phyloP scores from a whole-genome alignment of 2,113 vertebrate species.

The Python bivittatus region DNA sequence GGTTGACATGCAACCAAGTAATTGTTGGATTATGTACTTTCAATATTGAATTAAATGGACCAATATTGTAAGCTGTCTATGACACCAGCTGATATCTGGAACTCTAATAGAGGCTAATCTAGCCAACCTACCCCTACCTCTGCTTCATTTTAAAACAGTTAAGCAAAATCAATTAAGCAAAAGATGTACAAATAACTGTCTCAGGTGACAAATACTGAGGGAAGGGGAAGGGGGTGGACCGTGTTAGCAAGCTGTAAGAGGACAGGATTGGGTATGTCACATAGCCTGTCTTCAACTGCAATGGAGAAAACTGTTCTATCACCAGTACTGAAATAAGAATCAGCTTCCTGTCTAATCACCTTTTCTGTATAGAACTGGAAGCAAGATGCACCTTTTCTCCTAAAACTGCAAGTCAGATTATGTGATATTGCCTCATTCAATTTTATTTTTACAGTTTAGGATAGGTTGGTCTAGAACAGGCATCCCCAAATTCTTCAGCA shows the following conservation, averaged over 20 bases:
- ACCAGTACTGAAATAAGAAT: background rate
- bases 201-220: background rate
- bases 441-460: background rate
- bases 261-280: background rate
- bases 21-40: background rate
- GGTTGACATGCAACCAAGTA: background rate
- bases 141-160: background rate
- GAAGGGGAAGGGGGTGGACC: background rate
- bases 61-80: background rate
- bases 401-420: background rate
- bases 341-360: background rate
- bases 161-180: background rate
- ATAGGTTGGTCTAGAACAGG: background rate
- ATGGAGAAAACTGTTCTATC: background rate
- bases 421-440: background rate
- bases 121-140: background rate
- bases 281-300: background rate
- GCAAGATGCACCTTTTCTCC: background rate
- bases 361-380: background rate
- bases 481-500: background rate
- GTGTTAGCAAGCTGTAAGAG: background rate
- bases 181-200: background rate
- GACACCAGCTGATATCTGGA: background rate
- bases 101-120: background rate
- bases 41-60: background rate